A percentile compares a stretch with the other conserved stretches of the same genome.
Evolutionary conservation across 2,113 vertebrate species (phyloP).

Genomic region (Muntiacus reevesi): DNA sequence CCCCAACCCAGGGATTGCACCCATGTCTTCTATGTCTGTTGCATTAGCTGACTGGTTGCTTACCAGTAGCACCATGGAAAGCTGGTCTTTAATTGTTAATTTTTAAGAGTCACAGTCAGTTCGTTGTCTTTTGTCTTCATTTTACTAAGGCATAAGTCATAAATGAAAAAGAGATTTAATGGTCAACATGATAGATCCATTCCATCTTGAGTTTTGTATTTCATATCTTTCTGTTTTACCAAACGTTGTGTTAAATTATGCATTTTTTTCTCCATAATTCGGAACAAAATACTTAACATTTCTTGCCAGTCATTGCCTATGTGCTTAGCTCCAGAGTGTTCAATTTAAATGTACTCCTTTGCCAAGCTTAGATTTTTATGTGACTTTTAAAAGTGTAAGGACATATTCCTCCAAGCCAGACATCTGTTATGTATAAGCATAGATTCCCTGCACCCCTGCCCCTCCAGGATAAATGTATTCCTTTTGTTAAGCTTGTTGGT

Average conservation of each 20-base stretch:
- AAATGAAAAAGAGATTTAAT: neutral
- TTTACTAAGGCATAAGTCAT: neutral
- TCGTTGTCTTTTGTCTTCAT: neutral
- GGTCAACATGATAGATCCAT: neutral
- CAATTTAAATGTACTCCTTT: neutral
- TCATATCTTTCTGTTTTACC: neutral
- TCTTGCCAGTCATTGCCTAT: neutral
- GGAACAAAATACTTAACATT: neutral
- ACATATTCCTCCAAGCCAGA: neutral
- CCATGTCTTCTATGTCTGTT: neutral
- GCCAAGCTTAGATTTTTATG: neutral
- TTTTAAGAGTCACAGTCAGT: neutral
- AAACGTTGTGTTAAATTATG: neutral
- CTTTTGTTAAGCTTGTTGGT: conserved; percentile 21
- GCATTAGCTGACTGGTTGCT: neutral
- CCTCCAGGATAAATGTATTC: neutral
- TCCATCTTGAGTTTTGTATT: neutral
- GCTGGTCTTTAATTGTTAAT: neutral
- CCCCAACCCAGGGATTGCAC: neutral
- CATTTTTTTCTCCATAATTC: neutral
- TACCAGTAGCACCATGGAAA: neutral
- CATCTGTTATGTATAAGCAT: neutral
- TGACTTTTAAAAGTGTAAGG: neutral
- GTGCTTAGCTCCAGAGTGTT: neutral
- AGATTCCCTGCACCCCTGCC: neutral